Conservation (phyloP, 2,113 vertebrate species). For the Upupa epops region DNA sequence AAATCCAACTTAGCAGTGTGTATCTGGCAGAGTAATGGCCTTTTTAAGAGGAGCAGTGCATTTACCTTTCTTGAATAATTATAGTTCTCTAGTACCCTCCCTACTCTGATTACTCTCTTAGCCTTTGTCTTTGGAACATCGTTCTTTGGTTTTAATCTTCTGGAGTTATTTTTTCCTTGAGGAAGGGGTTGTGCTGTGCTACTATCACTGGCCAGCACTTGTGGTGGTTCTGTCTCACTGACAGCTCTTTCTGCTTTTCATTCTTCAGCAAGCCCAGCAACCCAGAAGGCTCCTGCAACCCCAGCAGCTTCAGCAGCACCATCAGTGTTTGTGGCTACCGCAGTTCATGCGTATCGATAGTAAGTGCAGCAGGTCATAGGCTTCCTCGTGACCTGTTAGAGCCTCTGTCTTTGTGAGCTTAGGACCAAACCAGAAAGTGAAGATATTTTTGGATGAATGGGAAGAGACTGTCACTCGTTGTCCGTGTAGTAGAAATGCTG, state of each 20-base stretch:
- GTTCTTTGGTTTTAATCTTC: not conserved
- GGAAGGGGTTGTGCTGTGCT: rapidly evolving
- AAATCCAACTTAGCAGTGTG: not conserved
- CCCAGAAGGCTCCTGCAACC: conserved; percentile 67
- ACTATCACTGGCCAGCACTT: rapidly evolving
- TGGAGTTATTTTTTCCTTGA: not conserved
- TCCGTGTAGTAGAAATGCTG: not conserved
- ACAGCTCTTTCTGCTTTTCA: not conserved
- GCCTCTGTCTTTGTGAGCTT: not conserved
- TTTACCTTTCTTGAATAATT: not conserved
- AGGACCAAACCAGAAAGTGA: not conserved
- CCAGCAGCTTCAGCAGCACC: conserved; percentile 65
- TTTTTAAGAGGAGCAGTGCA: not conserved
- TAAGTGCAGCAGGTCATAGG: conserved; percentile 75
- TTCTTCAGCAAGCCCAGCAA: conserved; percentile 50
- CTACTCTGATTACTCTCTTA: rapidly evolving
- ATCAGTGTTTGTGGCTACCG: conserved; percentile 82
- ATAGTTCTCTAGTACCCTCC: not conserved
- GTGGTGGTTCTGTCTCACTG: not conserved
- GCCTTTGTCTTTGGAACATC: not conserved
- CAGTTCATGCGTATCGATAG: conserved; percentile 89
- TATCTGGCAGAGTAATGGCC: not conserved
- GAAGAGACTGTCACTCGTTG: not conserved
- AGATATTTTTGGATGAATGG: not conserved
- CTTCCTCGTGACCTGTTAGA: rapidly evolving